phyloP scores from a whole-genome alignment of 2,888 invertebrate species.

The Drosophila ezoana region DNA sequence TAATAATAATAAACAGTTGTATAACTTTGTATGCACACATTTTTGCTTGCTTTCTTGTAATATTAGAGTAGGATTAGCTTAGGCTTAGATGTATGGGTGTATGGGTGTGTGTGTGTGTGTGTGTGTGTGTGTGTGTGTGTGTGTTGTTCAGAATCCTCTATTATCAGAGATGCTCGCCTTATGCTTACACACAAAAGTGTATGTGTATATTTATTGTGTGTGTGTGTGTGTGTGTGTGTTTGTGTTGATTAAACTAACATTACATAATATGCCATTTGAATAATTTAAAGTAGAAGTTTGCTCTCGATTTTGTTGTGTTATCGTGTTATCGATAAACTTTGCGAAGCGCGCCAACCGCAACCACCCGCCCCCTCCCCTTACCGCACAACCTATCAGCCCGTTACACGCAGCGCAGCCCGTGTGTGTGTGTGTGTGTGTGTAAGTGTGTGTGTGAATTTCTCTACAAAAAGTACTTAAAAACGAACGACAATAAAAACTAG shows the following conservation, averaged over 20 bases:
- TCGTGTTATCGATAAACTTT: conserved; percentile 31
- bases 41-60: conserved; percentile 22
- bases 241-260: conserved; percentile 57
- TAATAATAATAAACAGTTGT: conserved; percentile 37
- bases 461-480: conserved; percentile 61
- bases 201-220: conserved; percentile 22
- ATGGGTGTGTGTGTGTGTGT: conserved; percentile 26
- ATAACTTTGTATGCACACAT: conserved; percentile 53
- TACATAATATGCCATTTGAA: conserved; percentile 59
- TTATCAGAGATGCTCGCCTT: conserved; percentile 3
- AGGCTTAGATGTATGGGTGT: conserved; percentile 46
- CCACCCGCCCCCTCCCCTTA: conserved; percentile 1
- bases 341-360: conserved; percentile 18
- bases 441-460: conserved; percentile 50
- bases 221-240: conserved; percentile 25
- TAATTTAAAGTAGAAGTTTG: conserved; percentile 61
- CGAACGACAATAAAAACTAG: conserved; percentile 55
- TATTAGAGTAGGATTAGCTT: conserved; percentile 47
- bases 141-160: neutral
- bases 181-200: conserved; percentile 1
- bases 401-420: conserved; percentile 47
- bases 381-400: conserved; percentile 21
- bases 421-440: conserved; percentile 14
- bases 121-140: conserved; percentile 6
- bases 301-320: conserved; percentile 21